Conservation (phyloP, 2,888 invertebrate species). For the Philonicus albiceps region DNA sequence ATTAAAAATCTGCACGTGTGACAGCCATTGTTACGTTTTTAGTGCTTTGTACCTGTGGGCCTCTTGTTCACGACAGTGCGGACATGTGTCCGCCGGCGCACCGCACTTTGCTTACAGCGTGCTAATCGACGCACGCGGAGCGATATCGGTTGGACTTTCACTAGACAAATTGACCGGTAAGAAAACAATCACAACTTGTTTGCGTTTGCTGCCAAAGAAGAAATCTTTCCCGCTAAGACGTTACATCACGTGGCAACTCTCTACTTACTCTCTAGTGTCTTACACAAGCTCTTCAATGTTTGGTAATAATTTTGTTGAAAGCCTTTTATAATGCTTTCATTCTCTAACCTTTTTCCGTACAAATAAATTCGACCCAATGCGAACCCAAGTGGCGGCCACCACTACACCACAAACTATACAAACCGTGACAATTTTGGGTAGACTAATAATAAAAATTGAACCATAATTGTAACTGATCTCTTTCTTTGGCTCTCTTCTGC, state of each 20-base stretch:
- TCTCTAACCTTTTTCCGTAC: no score
- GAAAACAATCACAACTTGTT: conserved; percentile 30
- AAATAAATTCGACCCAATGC: no score
- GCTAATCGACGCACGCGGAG: neutral
- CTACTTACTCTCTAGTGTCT: neutral
- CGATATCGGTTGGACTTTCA: neutral
- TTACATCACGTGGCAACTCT: neutral
- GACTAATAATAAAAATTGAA: no score
- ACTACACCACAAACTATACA: no score
- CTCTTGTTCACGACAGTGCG: neutral
- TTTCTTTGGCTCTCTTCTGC: no score
- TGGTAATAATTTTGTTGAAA: neutral
- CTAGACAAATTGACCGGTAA: neutral
- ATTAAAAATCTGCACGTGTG: neutral
- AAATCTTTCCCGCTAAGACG: neutral
- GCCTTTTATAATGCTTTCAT: neutral
- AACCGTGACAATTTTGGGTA: no score
- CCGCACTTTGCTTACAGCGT: neutral
- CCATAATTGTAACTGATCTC: no score
- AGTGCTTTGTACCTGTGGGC: neutral
- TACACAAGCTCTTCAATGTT: neutral
- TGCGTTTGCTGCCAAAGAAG: conserved; percentile 8
- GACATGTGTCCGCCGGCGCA: neutral
- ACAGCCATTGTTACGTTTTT: neutral
- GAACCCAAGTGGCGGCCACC: no score